Evolutionary conservation across 2,888 invertebrate genomes (phyloP).

Genomic region (Dyspetes luteomarginatus): DNA sequence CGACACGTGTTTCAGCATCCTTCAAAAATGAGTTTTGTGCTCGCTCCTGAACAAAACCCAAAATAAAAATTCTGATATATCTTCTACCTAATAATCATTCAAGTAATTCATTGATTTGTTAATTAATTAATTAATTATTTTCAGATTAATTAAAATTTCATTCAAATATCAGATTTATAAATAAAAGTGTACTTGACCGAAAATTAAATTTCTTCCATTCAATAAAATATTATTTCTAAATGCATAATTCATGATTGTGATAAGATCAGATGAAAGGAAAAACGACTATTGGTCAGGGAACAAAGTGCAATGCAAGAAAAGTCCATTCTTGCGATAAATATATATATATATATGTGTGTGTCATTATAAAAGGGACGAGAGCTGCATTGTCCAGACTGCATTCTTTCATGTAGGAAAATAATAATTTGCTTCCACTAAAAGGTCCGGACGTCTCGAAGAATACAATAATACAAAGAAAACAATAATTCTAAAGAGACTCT

Average conservation of each 20-base stretch:
- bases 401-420: constrained; percentile 30
- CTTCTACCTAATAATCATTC: neutral
- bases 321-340: neutral
- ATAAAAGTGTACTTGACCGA: neutral
- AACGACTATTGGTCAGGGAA: constrained; percentile 28
- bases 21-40: constrained; percentile 52
- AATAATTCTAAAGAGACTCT: constrained; percentile 15
- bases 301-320: constrained; percentile 23
- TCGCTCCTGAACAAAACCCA: constrained; percentile 31
- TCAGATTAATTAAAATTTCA: neutral
- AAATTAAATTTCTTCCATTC: neutral
- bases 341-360: neutral
- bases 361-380: constrained; percentile 18
- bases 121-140: neutral
- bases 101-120: too few species aligned
- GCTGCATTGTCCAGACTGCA: constrained; percentile 37
- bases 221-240: neutral
- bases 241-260: neutral
- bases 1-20: constrained; percentile 96
- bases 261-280: constrained; percentile 24
- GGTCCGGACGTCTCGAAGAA: constrained; percentile 17
- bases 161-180: too few species aligned
- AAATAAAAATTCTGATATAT: neutral
- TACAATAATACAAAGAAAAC: neutral
- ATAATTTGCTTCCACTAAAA: constrained; percentile 33